These are phyloP conservation scores for Coccyzus lansbergi DNA, from an alignment of 2,797 vertebrate genomes.

Conservation along the genomic window DNA sequence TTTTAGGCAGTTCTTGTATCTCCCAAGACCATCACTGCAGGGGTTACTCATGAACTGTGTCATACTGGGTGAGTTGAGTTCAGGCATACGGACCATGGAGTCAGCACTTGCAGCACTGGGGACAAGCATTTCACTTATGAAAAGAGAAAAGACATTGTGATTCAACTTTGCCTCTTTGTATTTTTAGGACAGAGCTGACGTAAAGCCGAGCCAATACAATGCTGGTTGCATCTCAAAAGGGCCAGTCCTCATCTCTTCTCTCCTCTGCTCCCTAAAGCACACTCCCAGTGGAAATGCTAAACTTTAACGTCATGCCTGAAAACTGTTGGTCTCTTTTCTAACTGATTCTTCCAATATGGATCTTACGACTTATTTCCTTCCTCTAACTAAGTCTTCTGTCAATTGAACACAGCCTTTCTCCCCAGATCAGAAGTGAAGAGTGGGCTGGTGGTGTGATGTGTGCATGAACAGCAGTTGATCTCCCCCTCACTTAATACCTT, in stretches of 20 bases:
- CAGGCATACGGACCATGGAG: neutral
- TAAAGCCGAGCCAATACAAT: neutral
- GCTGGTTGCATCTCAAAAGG: neutral
- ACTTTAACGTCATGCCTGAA: neutral
- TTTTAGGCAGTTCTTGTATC: neutral
- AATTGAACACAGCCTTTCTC: neutral
- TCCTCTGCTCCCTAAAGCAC: neutral
- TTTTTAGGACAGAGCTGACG: neutral
- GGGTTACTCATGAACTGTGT: neutral
- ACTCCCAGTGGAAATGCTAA: neutral
- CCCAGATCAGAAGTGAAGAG: neutral
- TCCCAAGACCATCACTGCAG: neutral
- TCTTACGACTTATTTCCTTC: neutral
- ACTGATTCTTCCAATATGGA: neutral
- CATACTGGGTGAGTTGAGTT: neutral
- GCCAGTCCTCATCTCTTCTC: neutral
- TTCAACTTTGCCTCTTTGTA: neutral
- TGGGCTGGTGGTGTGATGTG: neutral
- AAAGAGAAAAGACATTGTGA: neutral
- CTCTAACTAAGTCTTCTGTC: neutral
- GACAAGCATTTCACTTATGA: neutral
- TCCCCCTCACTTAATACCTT: neutral
- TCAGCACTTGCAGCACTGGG: neutral
- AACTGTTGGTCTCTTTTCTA: neutral
- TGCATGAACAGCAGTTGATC: neutral